These are phyloP conservation scores for Ochotona curzoniae DNA, from an alignment of 2,113 vertebrate genomes.

Conservation along the genomic window DNA sequence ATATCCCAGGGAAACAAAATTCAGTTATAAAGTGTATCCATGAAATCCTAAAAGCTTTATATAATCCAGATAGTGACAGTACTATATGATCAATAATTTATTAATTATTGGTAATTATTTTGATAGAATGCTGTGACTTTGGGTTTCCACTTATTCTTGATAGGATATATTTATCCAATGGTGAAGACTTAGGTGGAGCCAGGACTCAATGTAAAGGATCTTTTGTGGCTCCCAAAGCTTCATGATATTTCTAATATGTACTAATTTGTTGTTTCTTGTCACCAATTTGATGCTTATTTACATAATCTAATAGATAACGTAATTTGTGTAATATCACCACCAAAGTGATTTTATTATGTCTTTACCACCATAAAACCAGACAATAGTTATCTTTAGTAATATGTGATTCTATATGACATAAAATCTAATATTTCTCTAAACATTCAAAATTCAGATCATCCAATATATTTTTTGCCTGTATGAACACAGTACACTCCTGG, in stretches of 20 bases:
- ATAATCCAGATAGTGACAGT: constrained; percentile 84
- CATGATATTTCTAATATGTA: constrained; percentile 43
- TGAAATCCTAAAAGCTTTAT: constrained; percentile 84
- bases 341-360: neutral
- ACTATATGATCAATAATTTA: constrained; percentile 88
- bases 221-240: constrained; percentile 30
- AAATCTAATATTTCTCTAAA: neutral
- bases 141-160: constrained; percentile 75
- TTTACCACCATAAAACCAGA: neutral
- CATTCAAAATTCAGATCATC: constrained; percentile 1
- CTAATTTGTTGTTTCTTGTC: neutral
- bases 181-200: constrained; percentile 60
- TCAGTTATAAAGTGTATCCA: constrained; percentile 87
- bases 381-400: neutral
- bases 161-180: constrained; percentile 65
- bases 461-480: neutral
- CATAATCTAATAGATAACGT: neutral
- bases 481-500: neutral
- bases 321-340: neutral
- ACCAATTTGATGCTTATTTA: neutral
- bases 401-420: neutral
- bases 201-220: constrained; percentile 49
- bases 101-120: constrained; percentile 88
- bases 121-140: constrained; percentile 82
- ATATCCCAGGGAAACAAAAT: constrained; percentile 88